Conservation (phyloP, 2,888 invertebrate species). For the Brachycybe producta region DNA sequence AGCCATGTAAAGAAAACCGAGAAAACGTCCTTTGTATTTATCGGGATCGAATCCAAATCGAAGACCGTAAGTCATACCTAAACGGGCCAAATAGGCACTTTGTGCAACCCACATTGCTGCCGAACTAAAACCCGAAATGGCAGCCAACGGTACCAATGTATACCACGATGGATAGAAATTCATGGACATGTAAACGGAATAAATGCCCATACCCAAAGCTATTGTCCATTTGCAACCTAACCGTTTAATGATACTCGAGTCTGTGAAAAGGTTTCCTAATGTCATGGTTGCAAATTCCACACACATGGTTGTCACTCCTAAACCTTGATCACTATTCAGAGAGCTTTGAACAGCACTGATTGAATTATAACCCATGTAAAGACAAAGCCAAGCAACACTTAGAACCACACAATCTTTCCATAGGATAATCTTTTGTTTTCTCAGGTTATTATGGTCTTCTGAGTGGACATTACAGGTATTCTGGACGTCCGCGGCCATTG, state of each 20-base stretch:
- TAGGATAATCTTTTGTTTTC: too few relatives aligned
- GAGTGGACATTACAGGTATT: too few relatives aligned
- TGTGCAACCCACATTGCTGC: slow-evolving; percentile 23
- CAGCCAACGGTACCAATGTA: slow-evolving; percentile 15
- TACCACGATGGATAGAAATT: slow-evolving; percentile 20
- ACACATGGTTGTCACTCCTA: slow-evolving; percentile 10
- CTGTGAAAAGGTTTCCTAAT: slow-evolving; percentile 13
- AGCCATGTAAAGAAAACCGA: slow-evolving; percentile 22
- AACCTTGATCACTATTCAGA: slow-evolving; percentile 10
- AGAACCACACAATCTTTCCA: slow-evolving; percentile 14
- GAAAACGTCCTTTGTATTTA: slow-evolving; percentile 20
- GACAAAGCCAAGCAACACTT: slow-evolving; percentile 10
- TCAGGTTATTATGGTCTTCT: too few relatives aligned
- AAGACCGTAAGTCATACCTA: slow-evolving; percentile 17
- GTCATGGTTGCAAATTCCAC: slow-evolving; percentile 14
- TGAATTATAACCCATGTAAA: slow-evolving; percentile 15
- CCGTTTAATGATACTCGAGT: slow-evolving; percentile 19
- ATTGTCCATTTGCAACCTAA: slow-evolving; percentile 22
- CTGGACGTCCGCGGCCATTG: too few relatives aligned
- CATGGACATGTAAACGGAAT: slow-evolving; percentile 20
- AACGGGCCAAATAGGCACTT: slow-evolving; percentile 21
- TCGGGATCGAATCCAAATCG: slow-evolving; percentile 15
- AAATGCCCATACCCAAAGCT: slow-evolving; percentile 19
- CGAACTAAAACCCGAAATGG: slow-evolving; percentile 19
- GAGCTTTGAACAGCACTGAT: slow-evolving; percentile 14